These are phyloP conservation scores for Cossypha dichroa DNA, from an alignment of 2,797 vertebrate genomes.

Conservation along the genomic window DNA sequence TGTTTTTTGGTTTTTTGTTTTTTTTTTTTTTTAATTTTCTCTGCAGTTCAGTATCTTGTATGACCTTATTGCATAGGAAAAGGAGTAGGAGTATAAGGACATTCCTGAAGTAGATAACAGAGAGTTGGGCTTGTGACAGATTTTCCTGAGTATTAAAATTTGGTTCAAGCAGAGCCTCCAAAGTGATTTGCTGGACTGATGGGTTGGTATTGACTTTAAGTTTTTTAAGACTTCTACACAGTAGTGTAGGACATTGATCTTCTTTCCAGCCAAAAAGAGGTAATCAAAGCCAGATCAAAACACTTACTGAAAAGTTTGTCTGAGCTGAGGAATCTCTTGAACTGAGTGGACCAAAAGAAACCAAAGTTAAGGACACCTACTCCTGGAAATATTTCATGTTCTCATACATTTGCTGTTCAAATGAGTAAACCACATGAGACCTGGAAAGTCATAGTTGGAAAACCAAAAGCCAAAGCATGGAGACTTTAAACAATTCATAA, in stretches of 20 bases:
- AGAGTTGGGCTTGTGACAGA: background rate
- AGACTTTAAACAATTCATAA: background rate
- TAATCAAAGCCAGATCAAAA: background rate
- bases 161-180: background rate
- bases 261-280: background rate
- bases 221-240: background rate
- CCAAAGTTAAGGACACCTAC: rapidly evolving
- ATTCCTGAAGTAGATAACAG: background rate
- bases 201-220: background rate
- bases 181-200: background rate
- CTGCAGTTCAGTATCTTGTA: background rate
- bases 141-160: background rate
- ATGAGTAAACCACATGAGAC: background rate
- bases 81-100: background rate
- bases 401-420: background rate
- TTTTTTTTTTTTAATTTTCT: constrained; percentile 15
- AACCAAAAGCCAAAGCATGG: background rate
- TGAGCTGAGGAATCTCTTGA: background rate
- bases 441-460: background rate
- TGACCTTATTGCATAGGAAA: background rate
- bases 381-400: background rate
- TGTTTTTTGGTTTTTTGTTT: background rate
- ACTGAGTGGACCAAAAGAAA: background rate
- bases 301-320: background rate
- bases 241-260: background rate